A percentile compares a stretch with the other conserved stretches of the same genome.
These are phyloP conservation scores for Sitta carolinensis DNA, from an alignment of 2,797 vertebrate genomes.

Conservation along the genomic window DNA sequence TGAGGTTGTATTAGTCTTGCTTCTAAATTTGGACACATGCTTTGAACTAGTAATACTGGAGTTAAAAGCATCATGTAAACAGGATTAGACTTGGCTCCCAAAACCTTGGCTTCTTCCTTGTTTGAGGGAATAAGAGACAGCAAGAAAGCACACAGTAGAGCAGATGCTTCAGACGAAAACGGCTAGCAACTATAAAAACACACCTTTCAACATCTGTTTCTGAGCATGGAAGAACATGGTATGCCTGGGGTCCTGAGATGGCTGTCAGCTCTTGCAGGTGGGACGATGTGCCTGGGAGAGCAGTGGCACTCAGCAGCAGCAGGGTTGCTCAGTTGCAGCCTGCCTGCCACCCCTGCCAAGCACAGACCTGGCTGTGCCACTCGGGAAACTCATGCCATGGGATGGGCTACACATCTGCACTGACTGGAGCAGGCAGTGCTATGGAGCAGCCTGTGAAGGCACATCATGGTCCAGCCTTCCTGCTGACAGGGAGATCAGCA, in stretches of 20 bases:
- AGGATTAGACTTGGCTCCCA: slow-evolving; percentile 49
- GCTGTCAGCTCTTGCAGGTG: neutral
- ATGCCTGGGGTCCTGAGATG: fast-evolving
- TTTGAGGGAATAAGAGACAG: neutral
- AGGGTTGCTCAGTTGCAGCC: neutral
- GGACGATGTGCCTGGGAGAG: neutral
- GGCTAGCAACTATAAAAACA: neutral
- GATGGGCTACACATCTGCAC: fast-evolving
- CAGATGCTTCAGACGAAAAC: neutral
- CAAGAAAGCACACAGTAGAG: neutral
- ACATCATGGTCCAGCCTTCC: neutral
- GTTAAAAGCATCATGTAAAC: slow-evolving; percentile 53
- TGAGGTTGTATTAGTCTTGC: slow-evolving; percentile 22
- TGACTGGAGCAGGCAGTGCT: neutral
- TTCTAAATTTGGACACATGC: slow-evolving; percentile 45
- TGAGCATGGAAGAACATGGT: neutral
- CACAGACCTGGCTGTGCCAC: fast-evolving
- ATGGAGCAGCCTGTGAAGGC: neutral
- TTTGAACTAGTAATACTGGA: slow-evolving; percentile 54
- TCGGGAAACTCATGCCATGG: fast-evolving
- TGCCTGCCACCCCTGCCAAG: fast-evolving
- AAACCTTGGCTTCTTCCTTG: neutral
- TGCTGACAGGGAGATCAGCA: neutral
- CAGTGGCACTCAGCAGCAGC: neutral
- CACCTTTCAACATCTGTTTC: neutral